Base-by-base conservation (phyloP, 35 echinoderm and acorn worm genomes). In the Nesometra sesokonis region DNA sequence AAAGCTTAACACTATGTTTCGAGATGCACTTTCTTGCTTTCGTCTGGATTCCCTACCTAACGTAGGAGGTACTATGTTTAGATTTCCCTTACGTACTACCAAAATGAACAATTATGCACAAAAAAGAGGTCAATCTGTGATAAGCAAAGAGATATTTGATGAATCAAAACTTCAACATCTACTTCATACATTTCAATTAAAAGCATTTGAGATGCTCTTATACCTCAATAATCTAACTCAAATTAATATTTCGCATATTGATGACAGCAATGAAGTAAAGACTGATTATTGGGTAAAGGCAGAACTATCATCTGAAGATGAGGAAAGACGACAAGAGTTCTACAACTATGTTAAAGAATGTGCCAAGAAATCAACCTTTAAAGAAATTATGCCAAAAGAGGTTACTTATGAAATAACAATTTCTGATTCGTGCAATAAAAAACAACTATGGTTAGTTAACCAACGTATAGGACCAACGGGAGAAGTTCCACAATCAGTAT, bases 71-170 rank as follows among this genome's bases (percentile, higher is more conserved):
- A 93, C 94, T 7, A 33, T 97, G 78, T 97, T 97, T 30, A 81
- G 94, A 9, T 93, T 97, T 78, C 94, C 94, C 37, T 81, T 97
- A 17, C 77, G 94, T 17, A 57, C 46, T 11, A 39, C 17, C 30
- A 9, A 17, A 82, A 85, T 46, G 35, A 32, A 32, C 35, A 47
- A 36, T 57, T 35, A 52, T n/a, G n/a, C 0, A 19, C 57, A 17
- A 85, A 81, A 90, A 30, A 47, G 19, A 17, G 40, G 3, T 46
- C 35, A 33, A 30, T 33, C 47, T 33, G 0, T 8, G 23, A 77
- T 87, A 35, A 31, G n/a, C 32, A 47, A 39, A 81, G 78, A 86
- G 32, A 79, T 82, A 32, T 82, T 21, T 29, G 30, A 21, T 11
- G 35, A 0, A 19, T 32, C 78, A 8, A 40, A 34, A 35, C 35